Conservation (phyloP, 1,140 invertebrate species). For the Xylocopa sonorina region DNA sequence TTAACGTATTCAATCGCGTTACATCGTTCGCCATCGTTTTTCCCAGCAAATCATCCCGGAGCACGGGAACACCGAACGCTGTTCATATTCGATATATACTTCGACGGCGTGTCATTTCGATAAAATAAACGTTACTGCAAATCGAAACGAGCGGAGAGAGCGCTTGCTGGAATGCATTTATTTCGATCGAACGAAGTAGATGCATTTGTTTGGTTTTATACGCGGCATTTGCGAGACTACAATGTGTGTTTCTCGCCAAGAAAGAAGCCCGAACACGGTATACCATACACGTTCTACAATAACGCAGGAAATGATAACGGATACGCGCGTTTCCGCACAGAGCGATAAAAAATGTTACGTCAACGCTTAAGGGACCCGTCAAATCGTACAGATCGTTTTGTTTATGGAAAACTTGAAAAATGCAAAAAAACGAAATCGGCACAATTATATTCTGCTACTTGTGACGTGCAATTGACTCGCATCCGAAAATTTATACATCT, state of each 20-base stretch:
- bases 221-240: not conserved
- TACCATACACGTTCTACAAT: not conserved
- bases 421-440: too few species aligned
- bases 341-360: not conserved
- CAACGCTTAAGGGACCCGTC: not conserved
- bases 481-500: not conserved
- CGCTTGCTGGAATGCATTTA: not conserved
- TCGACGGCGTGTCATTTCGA: not conserved
- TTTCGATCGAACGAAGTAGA: not conserved
- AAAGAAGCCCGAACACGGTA: not conserved
- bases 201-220: not conserved
- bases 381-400: too few species aligned
- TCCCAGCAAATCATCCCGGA: not conserved
- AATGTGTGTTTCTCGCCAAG: not conserved
- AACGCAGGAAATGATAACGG: slow-evolving; percentile 26
- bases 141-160: not conserved
- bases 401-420: too few species aligned
- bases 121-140: slow-evolving; percentile 16
- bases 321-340: slow-evolving; percentile 1
- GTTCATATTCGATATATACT: not conserved
- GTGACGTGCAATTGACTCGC: not conserved
- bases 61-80: not conserved
- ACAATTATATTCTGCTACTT: too few species aligned
- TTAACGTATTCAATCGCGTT: slow-evolving; percentile 10
- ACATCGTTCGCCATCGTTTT: not conserved